phyloP scores from a whole-genome alignment of 1,140 invertebrate genomes.

The Calephelis virginiensis region DNA sequence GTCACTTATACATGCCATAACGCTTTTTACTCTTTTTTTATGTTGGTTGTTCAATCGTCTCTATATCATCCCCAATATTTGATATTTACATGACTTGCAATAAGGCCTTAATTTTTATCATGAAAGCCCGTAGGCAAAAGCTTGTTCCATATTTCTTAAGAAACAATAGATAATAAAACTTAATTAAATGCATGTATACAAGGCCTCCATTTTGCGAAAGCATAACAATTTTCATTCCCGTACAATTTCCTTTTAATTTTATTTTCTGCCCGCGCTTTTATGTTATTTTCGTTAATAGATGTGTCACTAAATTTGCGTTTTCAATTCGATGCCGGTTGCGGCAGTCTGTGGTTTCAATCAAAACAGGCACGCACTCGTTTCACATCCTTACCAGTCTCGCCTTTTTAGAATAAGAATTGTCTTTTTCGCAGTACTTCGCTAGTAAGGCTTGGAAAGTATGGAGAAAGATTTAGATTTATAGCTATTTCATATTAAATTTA shows the following conservation, averaged over 20 bases:
- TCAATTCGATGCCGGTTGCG: slow-evolving; percentile 65
- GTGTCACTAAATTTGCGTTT: slow-evolving; percentile 76
- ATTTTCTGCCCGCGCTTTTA: slow-evolving; percentile 59
- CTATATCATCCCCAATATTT: no score
- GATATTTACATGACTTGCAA: no score
- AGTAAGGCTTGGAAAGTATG: slow-evolving; percentile 42
- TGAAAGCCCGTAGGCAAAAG: no score
- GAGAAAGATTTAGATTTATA: slow-evolving; percentile 38
- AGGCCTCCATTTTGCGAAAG: neutral
- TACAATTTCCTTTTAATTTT: slow-evolving; percentile 37
- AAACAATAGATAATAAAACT: neutral
- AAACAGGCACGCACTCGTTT: slow-evolving; percentile 72
- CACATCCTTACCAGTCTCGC: slow-evolving; percentile 69
- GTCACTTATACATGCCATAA: no score
- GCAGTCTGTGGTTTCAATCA: slow-evolving; percentile 71
- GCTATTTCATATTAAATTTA: no score
- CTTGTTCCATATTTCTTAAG: no score
- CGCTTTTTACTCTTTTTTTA: no score
- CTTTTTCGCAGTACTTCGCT: slow-evolving; percentile 67
- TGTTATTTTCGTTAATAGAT: slow-evolving; percentile 73
- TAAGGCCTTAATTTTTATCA: no score
- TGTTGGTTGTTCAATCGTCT: no score
- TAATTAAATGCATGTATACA: neutral
- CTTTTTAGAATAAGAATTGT: slow-evolving; percentile 78
- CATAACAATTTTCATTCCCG: slow-evolving; percentile 8